Percentiles rank a stretch among this genome's conserved stretches.
These are phyloP conservation scores for Lucilia sericata DNA, from an alignment of 1,140 invertebrate genomes.

Conservation along the genomic window DNA sequence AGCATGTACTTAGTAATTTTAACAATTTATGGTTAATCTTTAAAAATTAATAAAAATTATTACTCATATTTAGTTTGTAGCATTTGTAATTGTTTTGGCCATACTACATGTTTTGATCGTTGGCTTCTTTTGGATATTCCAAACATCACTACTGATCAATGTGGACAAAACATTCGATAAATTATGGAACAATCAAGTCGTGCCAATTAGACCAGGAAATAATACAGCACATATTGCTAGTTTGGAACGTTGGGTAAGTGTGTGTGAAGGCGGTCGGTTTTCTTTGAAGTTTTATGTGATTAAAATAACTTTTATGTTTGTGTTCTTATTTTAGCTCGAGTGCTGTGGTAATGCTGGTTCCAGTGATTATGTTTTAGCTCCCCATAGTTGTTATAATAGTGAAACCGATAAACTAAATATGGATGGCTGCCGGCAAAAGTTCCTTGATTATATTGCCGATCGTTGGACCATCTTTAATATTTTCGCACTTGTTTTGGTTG, in stretches of 20 bases:
- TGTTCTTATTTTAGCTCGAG: conserved; percentile 67
- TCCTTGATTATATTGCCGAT: conserved; percentile 58
- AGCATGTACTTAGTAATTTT: not conserved
- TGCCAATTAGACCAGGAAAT: conserved; percentile 63
- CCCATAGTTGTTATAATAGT: conserved; percentile 66
- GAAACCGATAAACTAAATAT: conserved; percentile 57
- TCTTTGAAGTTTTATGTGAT: not conserved
- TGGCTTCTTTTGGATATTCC: conserved; percentile 61
- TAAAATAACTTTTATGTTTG: not conserved
- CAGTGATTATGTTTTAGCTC: conserved; percentile 67
- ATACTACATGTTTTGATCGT: conserved; percentile 56
- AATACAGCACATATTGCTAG: conserved; percentile 59
- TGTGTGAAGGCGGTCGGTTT: conserved; percentile 46
- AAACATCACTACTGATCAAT: conserved; percentile 60
- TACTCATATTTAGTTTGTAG: conserved; percentile 52
- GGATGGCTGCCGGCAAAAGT: conserved; percentile 66
- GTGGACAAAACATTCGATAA: conserved; percentile 60
- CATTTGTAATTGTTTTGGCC: conserved; percentile 54
- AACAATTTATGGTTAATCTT: not conserved
- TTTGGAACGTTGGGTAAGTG: conserved; percentile 60
- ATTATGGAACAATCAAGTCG: conserved; percentile 58
- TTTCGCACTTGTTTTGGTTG: conserved; percentile 55
- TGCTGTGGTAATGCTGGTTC: conserved; percentile 74
- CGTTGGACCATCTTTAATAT: conserved; percentile 58
- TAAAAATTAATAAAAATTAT: not conserved